A percentile compares a stretch with the other conserved stretches of the same genome.
Conservation (phyloP, 2,888 invertebrate genomes). For the Amblyjoppa proteus region DNA sequence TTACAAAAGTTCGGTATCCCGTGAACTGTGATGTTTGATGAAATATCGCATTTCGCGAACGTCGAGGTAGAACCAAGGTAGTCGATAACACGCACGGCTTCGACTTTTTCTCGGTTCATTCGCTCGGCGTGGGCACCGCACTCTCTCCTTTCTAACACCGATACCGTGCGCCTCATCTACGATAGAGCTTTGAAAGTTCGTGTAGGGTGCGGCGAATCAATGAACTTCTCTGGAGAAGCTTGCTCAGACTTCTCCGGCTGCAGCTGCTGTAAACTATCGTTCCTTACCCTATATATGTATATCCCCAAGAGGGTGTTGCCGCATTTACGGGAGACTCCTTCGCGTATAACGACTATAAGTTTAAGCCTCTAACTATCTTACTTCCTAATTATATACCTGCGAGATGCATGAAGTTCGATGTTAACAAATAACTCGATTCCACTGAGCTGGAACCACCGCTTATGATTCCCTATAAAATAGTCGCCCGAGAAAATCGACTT, state of each 20-base stretch:
- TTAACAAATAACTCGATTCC: constrained; percentile 51
- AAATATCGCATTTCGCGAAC: background rate
- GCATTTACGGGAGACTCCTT: constrained; percentile 71
- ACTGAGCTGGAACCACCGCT: background rate
- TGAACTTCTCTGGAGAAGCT: constrained; percentile 47
- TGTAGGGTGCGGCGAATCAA: constrained; percentile 49
- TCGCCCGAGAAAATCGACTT: constrained; percentile 9
- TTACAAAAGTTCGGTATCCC: background rate
- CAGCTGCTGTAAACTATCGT: constrained; percentile 66
- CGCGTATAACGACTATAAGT: constrained; percentile 70
- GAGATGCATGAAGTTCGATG: constrained; percentile 40
- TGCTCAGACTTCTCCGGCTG: background rate
- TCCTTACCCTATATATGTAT: constrained; percentile 40
- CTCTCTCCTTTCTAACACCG: background rate
- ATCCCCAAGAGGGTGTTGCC: constrained; percentile 67
- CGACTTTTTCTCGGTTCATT: background rate
- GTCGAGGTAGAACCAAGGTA: background rate
- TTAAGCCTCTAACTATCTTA: constrained; percentile 48
- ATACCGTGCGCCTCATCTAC: background rate
- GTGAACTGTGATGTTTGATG: background rate
- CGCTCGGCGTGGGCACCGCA: background rate
- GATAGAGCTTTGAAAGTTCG: constrained; percentile 36
- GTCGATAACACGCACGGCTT: background rate
- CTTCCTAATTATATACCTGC: constrained; percentile 54
- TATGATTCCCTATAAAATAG: background rate